phyloP scores from a whole-genome alignment of 2,113 vertebrate genomes.

The Boleophthalmus pectinirostris region DNA sequence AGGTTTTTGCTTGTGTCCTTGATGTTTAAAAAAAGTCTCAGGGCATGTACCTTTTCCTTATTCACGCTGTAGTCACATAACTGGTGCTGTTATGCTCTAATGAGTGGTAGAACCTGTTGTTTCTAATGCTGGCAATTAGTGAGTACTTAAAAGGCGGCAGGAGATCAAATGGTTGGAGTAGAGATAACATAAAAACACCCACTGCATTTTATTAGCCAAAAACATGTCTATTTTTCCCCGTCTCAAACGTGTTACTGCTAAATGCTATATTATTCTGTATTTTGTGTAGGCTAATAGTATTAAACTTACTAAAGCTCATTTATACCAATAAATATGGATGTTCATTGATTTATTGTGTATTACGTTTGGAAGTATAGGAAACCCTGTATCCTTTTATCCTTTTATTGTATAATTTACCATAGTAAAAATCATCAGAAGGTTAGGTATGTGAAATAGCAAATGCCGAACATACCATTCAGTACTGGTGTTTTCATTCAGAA shows the following conservation, averaged over 20 bases:
- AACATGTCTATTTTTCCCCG: not conserved
- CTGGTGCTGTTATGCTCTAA: conserved; percentile 33
- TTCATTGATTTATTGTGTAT: not conserved
- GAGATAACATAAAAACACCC: not conserved
- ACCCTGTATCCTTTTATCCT: not conserved
- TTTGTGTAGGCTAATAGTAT: not conserved
- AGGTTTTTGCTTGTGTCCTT: not conserved
- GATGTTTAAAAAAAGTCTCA: not conserved
- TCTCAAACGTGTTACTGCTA: not conserved
- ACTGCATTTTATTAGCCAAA: not conserved
- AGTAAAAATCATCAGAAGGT: not conserved
- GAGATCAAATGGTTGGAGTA: conserved; percentile 16
- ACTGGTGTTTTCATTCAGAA: not conserved
- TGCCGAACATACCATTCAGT: too few relatives aligned
- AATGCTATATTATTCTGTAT: not conserved
- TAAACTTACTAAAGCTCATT: not conserved
- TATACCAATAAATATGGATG: not conserved
- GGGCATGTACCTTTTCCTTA: conserved; percentile 19
- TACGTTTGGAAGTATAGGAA: not conserved
- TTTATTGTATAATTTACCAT: not conserved
- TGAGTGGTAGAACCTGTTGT: conserved; percentile 43
- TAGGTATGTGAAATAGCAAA: not conserved
- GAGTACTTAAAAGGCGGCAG: conserved; percentile 53
- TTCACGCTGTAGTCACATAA: conserved; percentile 48
- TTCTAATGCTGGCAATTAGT: conserved; percentile 43